Base-by-base conservation (phyloP, 2,888 invertebrate species). In the Leptinotarsa peninsularis region DNA sequence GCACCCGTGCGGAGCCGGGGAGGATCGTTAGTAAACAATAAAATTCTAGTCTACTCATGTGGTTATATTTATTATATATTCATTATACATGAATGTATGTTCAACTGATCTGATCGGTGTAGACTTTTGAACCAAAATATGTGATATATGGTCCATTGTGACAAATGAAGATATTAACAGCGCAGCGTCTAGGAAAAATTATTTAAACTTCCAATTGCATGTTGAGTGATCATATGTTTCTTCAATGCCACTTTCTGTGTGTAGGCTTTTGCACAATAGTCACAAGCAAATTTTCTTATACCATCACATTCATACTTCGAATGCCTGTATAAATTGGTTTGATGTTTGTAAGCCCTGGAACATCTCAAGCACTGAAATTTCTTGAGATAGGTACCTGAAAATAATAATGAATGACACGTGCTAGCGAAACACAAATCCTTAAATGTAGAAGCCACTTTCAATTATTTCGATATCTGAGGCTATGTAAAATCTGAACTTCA, bases 271-370 rank as follows among this genome's bases (percentile, higher is more conserved):
- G 82, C 82, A 56, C 79, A 78, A 66, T 73, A 67, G 13, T 49
- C 49, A 68, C 81, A 81, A 4, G 66, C 43, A 58, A 79, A 81
- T 73, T 77, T 72, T 1, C 80, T 77, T 80, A 91, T 92, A 74
- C 90, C 89, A 70, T 91, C 91, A 81, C 91, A 91, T 49, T 94
- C 94, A 85, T 93, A 93, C 83, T 92, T 92, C 81, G 93, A 90
- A 85, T 94, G 94, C 76, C 94, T 75, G 43, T 82, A 79, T 15
- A 83, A 68, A 67, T 82, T 82, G 18, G 80, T 79, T 67, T 80
- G 81, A 71, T 84, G 82, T 67, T 83, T 84, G 78, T 84, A 84
- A n/a, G 79, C 71, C 74, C 82, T 83, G 63, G 78, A 76, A 72
- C 84, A 84, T 72, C 81, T 81, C 54, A 73, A 74, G 67, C 84